Percentiles rank a stretch among this genome's conserved stretches.
These are phyloP conservation scores for Atta texana DNA, from an alignment of 1,140 invertebrate genomes.

Conservation along the genomic window DNA sequence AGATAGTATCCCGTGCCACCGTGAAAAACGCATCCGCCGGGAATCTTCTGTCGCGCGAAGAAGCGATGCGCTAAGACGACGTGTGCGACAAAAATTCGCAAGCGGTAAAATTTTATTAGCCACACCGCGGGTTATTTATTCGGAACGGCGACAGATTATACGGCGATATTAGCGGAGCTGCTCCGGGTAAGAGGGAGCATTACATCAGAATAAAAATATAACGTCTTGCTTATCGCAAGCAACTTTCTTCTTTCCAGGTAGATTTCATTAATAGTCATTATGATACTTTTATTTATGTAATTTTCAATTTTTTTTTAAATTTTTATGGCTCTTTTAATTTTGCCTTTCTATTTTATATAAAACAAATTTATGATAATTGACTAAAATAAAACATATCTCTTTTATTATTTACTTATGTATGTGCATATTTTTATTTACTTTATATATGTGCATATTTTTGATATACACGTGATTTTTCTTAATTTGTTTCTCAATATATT, in stretches of 20 bases:
- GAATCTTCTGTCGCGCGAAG: constrained; percentile 73
- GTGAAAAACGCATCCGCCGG: constrained; percentile 63
- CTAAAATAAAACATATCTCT: not conserved
- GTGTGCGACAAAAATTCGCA: constrained; percentile 70
- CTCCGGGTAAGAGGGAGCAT: constrained; percentile 37
- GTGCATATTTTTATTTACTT: not conserved
- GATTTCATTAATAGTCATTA: not conserved
- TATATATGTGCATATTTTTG: not conserved
- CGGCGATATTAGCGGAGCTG: constrained; percentile 68
- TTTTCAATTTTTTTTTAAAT: not conserved
- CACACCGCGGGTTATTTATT: constrained; percentile 75
- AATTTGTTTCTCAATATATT: not conserved
- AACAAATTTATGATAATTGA: not conserved
- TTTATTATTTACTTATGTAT: not conserved
- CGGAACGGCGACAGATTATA: constrained; percentile 77
- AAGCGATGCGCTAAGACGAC: not conserved
- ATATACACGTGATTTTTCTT: not conserved
- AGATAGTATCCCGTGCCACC: constrained; percentile 75
- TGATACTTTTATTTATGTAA: not conserved
- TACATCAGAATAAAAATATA: constrained; percentile 48
- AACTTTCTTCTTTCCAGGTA: not conserved
- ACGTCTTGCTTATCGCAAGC: not conserved
- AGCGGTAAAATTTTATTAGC: constrained; percentile 75
- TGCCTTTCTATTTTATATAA: not conserved
- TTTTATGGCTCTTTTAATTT: not conserved